Conservation (phyloP, 2,113 vertebrate genomes). For the Callipepla squamata region DNA sequence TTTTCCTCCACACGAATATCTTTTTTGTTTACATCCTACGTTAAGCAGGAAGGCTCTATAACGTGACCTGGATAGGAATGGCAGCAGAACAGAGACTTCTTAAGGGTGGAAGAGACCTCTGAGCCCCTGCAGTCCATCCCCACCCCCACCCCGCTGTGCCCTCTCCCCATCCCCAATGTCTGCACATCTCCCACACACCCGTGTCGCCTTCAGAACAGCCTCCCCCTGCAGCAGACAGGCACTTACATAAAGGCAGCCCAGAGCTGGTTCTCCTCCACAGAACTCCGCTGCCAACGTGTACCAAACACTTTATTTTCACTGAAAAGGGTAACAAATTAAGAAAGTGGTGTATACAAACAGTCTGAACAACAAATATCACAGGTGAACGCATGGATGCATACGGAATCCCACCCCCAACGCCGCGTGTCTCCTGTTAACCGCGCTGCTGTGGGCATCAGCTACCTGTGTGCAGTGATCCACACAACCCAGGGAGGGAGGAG, state of each 20-base stretch:
- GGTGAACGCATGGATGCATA: neutral
- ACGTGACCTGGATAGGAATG: rapidly evolving
- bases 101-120: too few species aligned
- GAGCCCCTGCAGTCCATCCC: too few species aligned
- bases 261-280: neutral
- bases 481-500: neutral
- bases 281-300: neutral
- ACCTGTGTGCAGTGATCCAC: neutral
- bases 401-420: neutral
- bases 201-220: neutral
- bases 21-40: neutral
- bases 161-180: too few species aligned
- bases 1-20: slow-evolving; percentile 7
- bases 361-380: neutral
- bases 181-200: too few species aligned
- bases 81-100: neutral
- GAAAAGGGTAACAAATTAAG: slow-evolving; percentile 5
- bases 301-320: slow-evolving; percentile 26
- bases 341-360: neutral
- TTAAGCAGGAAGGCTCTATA: neutral
- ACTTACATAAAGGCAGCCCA: neutral
- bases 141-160: too few species aligned
- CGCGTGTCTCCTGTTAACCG: neutral
- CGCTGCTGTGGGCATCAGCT: rapidly evolving
- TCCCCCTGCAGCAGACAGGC: neutral